These are phyloP conservation scores for Myotis daubentonii DNA, from an alignment of 2,797 vertebrate species.

Conservation along the genomic window DNA sequence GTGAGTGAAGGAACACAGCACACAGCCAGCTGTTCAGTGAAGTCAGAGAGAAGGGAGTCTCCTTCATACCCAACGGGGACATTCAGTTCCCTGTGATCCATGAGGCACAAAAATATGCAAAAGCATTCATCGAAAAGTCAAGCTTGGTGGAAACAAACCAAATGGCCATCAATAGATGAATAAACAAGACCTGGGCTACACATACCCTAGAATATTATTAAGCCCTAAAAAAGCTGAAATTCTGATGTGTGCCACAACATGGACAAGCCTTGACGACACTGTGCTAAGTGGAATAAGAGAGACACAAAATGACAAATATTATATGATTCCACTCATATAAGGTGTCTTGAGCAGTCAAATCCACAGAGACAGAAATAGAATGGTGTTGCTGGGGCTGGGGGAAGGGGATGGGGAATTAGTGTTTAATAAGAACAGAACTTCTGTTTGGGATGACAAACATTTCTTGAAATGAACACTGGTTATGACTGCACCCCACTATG, in stretches of 20 bases:
- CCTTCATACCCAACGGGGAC: background rate
- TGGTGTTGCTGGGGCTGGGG: background rate
- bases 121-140: background rate
- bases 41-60: background rate
- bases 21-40: background rate
- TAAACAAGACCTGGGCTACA: rapidly evolving
- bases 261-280: too few relatives aligned
- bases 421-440: background rate
- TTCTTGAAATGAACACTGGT: background rate
- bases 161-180: rapidly evolving
- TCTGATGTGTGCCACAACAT: rapidly evolving
- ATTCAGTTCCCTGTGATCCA: background rate
- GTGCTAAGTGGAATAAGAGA: rapidly evolving
- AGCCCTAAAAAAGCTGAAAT: background rate
- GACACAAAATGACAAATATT: background rate
- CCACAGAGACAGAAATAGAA: background rate
- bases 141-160: background rate
- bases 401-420: rapidly evolving
- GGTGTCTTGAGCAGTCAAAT: background rate
- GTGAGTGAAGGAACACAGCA: background rate
- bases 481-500: rapidly evolving
- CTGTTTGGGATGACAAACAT: background rate
- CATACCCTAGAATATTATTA: background rate
- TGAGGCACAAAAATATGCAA: background rate
- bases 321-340: rapidly evolving